Percentiles rank a stretch among this genome's conserved stretches.
phyloP scores from a whole-genome alignment of 2,113 vertebrate genomes.

The Oncorhynchus gorbuscha region DNA sequence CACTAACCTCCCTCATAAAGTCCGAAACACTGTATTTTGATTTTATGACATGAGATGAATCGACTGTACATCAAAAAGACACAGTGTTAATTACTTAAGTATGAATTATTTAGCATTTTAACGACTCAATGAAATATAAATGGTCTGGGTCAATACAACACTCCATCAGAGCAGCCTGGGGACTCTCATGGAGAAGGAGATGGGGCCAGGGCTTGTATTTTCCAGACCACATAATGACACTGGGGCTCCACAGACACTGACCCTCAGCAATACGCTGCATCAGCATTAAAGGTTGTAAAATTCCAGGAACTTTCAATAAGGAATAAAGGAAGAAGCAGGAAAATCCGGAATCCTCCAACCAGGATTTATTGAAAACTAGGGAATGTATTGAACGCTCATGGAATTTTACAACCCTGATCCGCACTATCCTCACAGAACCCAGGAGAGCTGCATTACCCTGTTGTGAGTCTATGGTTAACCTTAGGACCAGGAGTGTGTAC shows the following conservation, averaged over 20 bases:
- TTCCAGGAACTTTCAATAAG: too few relatives aligned
- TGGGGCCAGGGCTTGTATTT: constrained; percentile 25
- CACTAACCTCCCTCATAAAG: not conserved
- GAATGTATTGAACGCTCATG: too few relatives aligned
- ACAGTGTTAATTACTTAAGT: constrained; percentile 66
- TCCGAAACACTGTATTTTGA: not conserved
- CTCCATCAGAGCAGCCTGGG: constrained; percentile 60
- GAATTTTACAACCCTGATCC: too few relatives aligned
- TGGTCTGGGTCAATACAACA: constrained; percentile 59
- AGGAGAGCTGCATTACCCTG: constrained; percentile 13
- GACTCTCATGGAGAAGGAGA: constrained; percentile 53
- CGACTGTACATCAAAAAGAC: not conserved
- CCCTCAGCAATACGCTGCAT: constrained; percentile 38
- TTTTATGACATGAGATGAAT: constrained; percentile 7
- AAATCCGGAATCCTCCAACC: too few relatives aligned
- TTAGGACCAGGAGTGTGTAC: not conserved
- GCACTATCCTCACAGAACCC: constrained; percentile 2
- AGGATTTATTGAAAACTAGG: too few relatives aligned
- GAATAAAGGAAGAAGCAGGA: too few relatives aligned
- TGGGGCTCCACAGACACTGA: constrained; percentile 28
- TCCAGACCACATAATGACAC: constrained; percentile 47
- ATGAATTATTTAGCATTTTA: constrained; percentile 73
- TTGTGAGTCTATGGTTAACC: not conserved
- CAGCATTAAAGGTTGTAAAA: constrained; percentile 7
- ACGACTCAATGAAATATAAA: constrained; percentile 68